Percentiles rank a stretch among this genome's conserved stretches.
Conservation (phyloP, 37 sponge, comb jelly and placozoan genomes). For the Ianthella basta region DNA sequence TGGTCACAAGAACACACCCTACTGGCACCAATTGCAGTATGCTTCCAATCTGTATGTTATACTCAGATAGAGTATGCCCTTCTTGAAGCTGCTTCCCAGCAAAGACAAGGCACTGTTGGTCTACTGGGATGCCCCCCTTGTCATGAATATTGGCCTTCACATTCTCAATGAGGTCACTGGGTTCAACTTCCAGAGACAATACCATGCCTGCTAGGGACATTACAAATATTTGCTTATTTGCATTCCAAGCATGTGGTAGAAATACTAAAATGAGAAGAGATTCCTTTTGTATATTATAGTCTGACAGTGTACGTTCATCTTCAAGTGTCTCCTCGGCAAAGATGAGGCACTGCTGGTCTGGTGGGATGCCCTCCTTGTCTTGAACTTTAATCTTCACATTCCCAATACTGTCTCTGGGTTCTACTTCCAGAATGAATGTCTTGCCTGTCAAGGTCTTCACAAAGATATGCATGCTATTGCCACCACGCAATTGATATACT, state of each 20-base stretch:
- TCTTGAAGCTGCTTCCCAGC: conserved; percentile 22
- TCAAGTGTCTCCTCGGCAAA: conserved; percentile 30
- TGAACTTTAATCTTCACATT: conserved; percentile 44
- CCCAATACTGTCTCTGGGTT: conserved; percentile 39
- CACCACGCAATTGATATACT: not conserved
- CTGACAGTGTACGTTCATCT: conserved; percentile 17
- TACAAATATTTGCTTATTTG: conserved; percentile 27
- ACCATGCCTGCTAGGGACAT: not conserved
- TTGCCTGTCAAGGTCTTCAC: conserved; percentile 47
- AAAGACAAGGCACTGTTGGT: conserved; percentile 40
- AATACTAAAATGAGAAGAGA: not conserved
- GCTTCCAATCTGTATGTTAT: not conserved
- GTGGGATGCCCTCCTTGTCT: conserved; percentile 48
- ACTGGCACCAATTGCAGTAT: too few species aligned
- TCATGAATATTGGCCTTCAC: conserved; percentile 25
- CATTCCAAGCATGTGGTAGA: too few species aligned
- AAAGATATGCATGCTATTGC: conserved; percentile 55
- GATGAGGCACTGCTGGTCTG: conserved; percentile 48
- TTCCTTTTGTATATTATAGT: conserved; percentile 6
- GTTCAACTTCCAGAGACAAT: not conserved
- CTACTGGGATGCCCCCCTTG: conserved; percentile 49
- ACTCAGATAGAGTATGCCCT: not conserved
- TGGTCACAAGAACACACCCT: conserved; percentile 82
- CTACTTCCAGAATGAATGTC: conserved; percentile 36
- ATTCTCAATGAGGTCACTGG: conserved; percentile 42